Evolutionary conservation across 2,797 vertebrate genomes (phyloP), one percentile per base, ranked within the genome.

Genomic region (Hippopotamyrus pictus): DNA sequence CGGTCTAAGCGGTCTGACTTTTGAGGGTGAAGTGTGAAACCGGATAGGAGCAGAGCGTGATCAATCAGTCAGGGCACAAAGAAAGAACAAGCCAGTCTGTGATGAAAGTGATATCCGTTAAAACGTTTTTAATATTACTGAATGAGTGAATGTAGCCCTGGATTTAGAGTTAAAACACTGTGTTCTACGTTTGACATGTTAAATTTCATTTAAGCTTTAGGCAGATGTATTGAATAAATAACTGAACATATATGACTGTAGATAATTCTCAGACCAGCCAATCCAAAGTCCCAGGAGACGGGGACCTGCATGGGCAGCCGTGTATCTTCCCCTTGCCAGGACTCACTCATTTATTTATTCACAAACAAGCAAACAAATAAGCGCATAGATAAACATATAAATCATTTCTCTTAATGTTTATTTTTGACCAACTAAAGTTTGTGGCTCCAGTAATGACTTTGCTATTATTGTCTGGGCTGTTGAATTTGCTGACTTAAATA

Each of bases 21-120:
- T 89, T 86, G 50, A 89, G 88, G 48, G 59, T 25, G 17, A 82
- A 22, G 48, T 90, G 90, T 89, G 59, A 89, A 82, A 37, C 62
- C 84, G 65, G 65, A 76, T 22, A 25, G 22, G 29, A 65, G 53
- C 14, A 22, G 48, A 53, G 53, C 12, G 51, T 88, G 46, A 76
- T 86, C 17, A 48, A 44, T 88, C 22, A 62, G 29, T 29, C 50
- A 4, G 25, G 29, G 29, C 17, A 85, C 25, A 46, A 87, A 86
- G 50, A 22, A 46, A 48, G 79, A 83, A 48, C 79, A 48, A n/a
- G 44, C 44, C 82, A 25, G 82, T 41, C 48, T 51, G 46, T 29
- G 11, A 84, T 84, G n/a, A 84, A 84, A 84, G 25, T 12, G 22
- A 9, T 19, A 46, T 44, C 73, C 73, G 37, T 44, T 46, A 48